Percentiles rank a stretch among this genome's conserved stretches.
phyloP scores from a whole-genome alignment of 92 coral and sea anemone species.

The Epizoanthus illoricatus region DNA sequence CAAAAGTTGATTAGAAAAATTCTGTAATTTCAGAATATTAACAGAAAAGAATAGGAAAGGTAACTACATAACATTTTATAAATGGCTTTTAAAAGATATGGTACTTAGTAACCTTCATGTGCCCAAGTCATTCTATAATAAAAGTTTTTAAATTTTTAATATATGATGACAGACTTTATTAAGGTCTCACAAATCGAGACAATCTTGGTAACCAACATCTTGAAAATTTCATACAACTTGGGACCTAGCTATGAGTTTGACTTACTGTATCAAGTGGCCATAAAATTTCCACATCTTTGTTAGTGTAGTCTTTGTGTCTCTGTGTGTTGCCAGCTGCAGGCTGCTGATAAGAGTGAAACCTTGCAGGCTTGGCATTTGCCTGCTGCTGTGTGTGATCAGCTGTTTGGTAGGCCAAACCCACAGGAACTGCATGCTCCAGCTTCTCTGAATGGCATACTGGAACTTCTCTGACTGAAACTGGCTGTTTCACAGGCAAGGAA shows the following conservation, averaged over 20 bases:
- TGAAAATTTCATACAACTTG: not conserved
- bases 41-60: too few relatives aligned
- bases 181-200: too few relatives aligned
- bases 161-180: too few relatives aligned
- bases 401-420: slow-evolving; percentile 30
- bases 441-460: not conserved
- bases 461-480: slow-evolving; percentile 11
- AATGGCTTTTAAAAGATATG: too few relatives aligned
- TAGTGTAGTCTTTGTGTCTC: not conserved
- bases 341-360: slow-evolving; percentile 2
- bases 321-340: not conserved
- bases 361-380: not conserved
- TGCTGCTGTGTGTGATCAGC: slow-evolving; percentile 5
- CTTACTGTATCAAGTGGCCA: slow-evolving; percentile 25
- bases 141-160: too few relatives aligned
- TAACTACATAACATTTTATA: too few relatives aligned
- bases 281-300: not conserved
- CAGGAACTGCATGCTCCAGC: not conserved
- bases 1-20: too few relatives aligned
- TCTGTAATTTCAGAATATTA: too few relatives aligned
- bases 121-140: too few relatives aligned
- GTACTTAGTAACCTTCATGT: too few relatives aligned
- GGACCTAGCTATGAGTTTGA: not conserved
- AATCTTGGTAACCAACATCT: too few relatives aligned
- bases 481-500: not conserved